Percentiles rank a stretch among this genome's conserved stretches.
Evolutionary conservation across 2,888 invertebrate species (phyloP).

Genomic region (Cephus sareptanus): DNA sequence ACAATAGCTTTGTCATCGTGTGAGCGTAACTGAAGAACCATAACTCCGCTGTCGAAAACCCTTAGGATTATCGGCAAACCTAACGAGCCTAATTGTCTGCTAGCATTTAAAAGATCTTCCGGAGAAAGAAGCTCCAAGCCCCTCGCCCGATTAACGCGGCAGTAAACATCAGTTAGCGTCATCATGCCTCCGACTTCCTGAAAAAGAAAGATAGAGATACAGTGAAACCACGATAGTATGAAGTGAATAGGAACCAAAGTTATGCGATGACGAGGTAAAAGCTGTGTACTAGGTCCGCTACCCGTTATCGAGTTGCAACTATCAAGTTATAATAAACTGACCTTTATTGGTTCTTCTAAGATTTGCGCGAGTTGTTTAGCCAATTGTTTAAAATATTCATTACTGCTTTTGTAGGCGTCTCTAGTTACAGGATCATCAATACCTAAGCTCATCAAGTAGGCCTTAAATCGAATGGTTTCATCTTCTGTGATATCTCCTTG

Average conservation of each 20-base stretch:
- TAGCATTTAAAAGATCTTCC: slow-evolving; percentile 95
- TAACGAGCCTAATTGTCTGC: slow-evolving; percentile 76
- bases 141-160: slow-evolving; percentile 95
- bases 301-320: no score
- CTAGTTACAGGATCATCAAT: slow-evolving; percentile 98
- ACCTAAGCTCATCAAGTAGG: slow-evolving; percentile 95
- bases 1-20: slow-evolving; percentile 80
- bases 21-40: slow-evolving; percentile 87
- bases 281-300: no score
- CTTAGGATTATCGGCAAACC: slow-evolving; percentile 81
- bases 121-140: slow-evolving; percentile 96
- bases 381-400: slow-evolving; percentile 85
- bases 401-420: slow-evolving; percentile 86
- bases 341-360: slow-evolving; percentile 83
- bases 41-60: slow-evolving; percentile 94
- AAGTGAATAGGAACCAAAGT: no score
- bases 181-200: slow-evolving; percentile 95
- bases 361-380: slow-evolving; percentile 88
- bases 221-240: neutral
- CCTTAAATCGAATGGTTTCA: slow-evolving; percentile 95
- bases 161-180: slow-evolving; percentile 96
- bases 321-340: slow-evolving; percentile 56
- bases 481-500: slow-evolving; percentile 97
- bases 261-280: no score
- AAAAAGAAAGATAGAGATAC: slow-evolving; percentile 19